phyloP scores from a whole-genome alignment of 2,888 invertebrate species.

The Drosophila incognita region DNA sequence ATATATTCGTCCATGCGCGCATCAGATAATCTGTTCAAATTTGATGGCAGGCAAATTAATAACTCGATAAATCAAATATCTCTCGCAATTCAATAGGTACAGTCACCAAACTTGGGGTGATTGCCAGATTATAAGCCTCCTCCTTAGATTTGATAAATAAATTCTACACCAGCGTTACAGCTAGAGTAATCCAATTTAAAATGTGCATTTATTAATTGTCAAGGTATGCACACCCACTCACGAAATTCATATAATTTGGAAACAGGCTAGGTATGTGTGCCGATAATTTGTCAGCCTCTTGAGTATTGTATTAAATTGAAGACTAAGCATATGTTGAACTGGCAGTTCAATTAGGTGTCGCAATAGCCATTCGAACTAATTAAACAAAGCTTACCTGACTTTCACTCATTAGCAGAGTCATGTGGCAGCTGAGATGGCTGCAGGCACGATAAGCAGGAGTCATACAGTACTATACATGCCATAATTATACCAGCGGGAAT shows the following conservation, averaged over 20 bases:
- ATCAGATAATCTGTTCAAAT: neutral
- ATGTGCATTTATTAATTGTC: neutral
- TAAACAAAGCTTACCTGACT: constrained; percentile 68
- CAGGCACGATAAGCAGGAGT: constrained; percentile 39
- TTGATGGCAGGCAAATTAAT: neutral
- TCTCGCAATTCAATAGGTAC: neutral
- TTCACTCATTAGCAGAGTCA: constrained; percentile 57
- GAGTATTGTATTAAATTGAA: constrained; percentile 17
- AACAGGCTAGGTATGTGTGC: neutral
- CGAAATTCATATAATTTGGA: neutral
- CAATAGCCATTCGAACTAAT: constrained; percentile 58
- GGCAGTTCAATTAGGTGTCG: constrained; percentile 59
- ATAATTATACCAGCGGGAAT: constrained; percentile 81
- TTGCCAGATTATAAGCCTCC: neutral
- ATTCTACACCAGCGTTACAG: neutral
- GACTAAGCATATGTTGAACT: constrained; percentile 8
- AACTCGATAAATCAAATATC: neutral
- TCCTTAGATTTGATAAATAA: neutral
- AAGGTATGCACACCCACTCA: neutral
- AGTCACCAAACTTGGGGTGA: neutral
- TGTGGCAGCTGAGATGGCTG: constrained; percentile 45
- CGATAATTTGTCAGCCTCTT: neutral
- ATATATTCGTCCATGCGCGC: no score
- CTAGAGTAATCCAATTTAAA: neutral
- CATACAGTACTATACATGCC: constrained; percentile 36